Evolutionary conservation across 2,888 invertebrate genomes (phyloP).

Genomic region (Chironomus riparius): DNA sequence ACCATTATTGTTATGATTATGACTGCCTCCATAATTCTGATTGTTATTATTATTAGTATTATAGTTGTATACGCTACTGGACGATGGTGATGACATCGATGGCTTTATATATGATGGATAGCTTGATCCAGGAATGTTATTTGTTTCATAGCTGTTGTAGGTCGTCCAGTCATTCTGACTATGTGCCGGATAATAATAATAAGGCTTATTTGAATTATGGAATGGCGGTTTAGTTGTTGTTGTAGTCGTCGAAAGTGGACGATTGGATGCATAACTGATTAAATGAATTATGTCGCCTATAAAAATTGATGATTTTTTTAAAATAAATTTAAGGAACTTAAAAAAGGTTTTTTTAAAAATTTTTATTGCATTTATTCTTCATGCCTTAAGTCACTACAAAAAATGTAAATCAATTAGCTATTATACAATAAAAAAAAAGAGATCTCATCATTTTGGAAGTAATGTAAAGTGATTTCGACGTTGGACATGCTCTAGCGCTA

Average conservation of each 20-base stretch:
- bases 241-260: constrained; percentile 10
- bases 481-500: constrained; percentile 4
- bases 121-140: not conserved
- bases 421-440: not conserved
- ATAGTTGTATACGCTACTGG: not conserved
- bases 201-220: constrained; percentile 19
- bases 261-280: constrained; percentile 37
- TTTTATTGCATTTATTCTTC: not conserved
- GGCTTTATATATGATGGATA: not conserved
- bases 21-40: not conserved
- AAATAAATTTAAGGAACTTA: not conserved
- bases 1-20: not conserved
- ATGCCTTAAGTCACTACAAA: not conserved
- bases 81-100: constrained; percentile 8
- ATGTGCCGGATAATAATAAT: constrained; percentile 15
- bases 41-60: not conserved
- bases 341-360: no score
- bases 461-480: no score
- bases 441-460: no score
- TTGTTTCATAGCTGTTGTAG: not conserved
- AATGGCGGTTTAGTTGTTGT: constrained; percentile 4
- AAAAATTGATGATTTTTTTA: constrained; percentile 16
- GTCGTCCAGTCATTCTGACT: not conserved
- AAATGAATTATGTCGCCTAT: constrained; percentile 45
- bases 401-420: constrained; percentile 8